Percentiles rank a stretch among this genome's conserved stretches.
phyloP scores from a whole-genome alignment of 1,140 invertebrate genomes.

The Lepidurus couesii region DNA sequence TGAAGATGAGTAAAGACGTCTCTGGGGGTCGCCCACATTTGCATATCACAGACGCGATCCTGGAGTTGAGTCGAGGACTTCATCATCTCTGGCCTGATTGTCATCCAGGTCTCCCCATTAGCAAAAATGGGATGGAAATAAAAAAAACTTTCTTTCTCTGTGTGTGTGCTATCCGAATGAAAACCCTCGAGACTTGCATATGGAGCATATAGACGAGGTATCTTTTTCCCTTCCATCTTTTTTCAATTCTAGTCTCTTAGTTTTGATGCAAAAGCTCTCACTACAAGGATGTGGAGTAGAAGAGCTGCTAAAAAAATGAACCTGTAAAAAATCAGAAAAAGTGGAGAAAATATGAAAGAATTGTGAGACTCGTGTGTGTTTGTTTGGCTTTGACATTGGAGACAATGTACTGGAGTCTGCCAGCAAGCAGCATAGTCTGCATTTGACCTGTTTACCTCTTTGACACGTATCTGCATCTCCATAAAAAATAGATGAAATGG shows the following conservation, averaged over 20 bases:
- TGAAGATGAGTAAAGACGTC: slow-evolving; percentile 19
- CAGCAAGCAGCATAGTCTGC: background rate
- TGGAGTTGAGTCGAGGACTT: background rate
- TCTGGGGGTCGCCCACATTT: background rate
- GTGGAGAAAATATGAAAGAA: background rate
- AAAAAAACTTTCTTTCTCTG: background rate
- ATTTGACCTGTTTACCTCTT: slow-evolving; percentile 6
- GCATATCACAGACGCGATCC: slow-evolving; percentile 6
- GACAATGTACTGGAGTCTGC: background rate
- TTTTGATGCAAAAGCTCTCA: background rate
- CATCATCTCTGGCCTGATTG: slow-evolving; percentile 8
- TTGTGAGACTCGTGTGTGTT: background rate
- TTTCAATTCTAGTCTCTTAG: background rate
- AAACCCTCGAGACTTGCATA: background rate
- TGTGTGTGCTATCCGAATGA: background rate
- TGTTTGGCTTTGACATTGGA: background rate
- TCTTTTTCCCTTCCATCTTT: background rate
- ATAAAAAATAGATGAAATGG: background rate
- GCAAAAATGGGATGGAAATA: slow-evolving; percentile 14
- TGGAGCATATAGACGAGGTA: background rate
- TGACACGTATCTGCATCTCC: slow-evolving; percentile 9
- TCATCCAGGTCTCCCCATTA: slow-evolving; percentile 21
- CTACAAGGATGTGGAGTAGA: background rate
- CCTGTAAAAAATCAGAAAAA: background rate
- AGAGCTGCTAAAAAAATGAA: background rate